These are phyloP conservation scores for Diaphora mendica DNA, from an alignment of 2,888 invertebrate species.

Conservation along the genomic window DNA sequence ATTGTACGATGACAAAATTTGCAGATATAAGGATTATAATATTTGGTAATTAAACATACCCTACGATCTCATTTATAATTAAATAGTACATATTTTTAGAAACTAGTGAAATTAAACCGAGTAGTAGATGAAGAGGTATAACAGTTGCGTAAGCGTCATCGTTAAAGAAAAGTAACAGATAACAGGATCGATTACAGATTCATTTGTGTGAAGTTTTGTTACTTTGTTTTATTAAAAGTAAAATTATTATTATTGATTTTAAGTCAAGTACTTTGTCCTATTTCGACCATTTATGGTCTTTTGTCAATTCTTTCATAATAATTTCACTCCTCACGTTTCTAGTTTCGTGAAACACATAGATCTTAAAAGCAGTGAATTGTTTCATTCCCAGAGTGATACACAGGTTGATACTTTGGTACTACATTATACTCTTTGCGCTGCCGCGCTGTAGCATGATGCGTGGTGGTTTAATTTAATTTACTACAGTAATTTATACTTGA, in stretches of 20 bases:
- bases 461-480: too few species aligned
- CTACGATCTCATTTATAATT: not conserved
- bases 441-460: too few species aligned
- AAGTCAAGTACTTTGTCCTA: not conserved
- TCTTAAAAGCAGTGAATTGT: too few species aligned
- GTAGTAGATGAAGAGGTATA: not conserved
- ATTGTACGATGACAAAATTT: not conserved
- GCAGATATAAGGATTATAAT: not conserved
- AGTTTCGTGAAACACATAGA: too few species aligned
- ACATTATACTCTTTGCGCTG: too few species aligned
- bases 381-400: too few species aligned
- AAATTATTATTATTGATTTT: not conserved
- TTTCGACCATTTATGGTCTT: too few species aligned
- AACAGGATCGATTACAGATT: not conserved
- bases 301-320: too few species aligned
- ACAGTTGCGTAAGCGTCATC: slow-evolving; percentile 1
- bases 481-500: too few species aligned
- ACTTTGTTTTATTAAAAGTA: not conserved
- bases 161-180: not conserved
- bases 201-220: not conserved
- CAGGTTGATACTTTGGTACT: too few species aligned
- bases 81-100: not conserved
- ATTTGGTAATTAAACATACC: not conserved
- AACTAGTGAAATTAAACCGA: not conserved
- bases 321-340: too few species aligned